A percentile compares a stretch with the other conserved stretches of the same genome.
Evolutionary conservation across 2,797 vertebrate species (phyloP).

Genomic region (Cirrhinus molitorella): DNA sequence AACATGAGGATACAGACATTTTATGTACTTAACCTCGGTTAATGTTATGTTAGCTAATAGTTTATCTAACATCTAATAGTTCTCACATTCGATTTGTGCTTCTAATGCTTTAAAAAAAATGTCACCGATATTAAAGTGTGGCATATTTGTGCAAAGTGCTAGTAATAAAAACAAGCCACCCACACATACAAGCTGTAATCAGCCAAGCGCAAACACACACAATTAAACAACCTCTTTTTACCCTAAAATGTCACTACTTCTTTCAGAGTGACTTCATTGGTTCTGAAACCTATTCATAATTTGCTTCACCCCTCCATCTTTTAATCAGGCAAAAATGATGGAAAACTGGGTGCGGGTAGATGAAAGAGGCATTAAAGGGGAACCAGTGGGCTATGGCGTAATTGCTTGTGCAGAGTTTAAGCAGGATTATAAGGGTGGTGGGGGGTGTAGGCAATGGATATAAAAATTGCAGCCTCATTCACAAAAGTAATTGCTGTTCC

Average conservation of each 20-base stretch:
- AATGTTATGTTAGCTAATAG: neutral
- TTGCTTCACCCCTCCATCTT: constrained; percentile 65
- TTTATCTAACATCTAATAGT: neutral
- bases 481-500: constrained; percentile 65
- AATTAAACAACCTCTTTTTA: constrained; percentile 6
- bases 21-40: neutral
- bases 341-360: constrained; percentile 52
- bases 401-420: constrained; percentile 64
- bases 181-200: neutral
- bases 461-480: constrained; percentile 63
- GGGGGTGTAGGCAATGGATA: constrained; percentile 58
- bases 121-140: neutral
- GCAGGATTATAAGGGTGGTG: constrained; percentile 63
- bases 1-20: too few relatives aligned
- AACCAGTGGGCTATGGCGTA: constrained; percentile 51
- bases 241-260: constrained; percentile 35
- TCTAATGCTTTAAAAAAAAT: neutral
- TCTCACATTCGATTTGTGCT: neutral
- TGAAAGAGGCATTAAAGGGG: constrained; percentile 61
- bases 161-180: neutral
- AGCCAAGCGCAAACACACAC: constrained; percentile 20
- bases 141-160: constrained; percentile 7
- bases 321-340: constrained; percentile 64
- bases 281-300: constrained; percentile 63
- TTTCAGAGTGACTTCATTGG: constrained; percentile 51